Evolutionary conservation across 53 echinoderm and acorn worm species (phyloP), one percentile per base, ranked within the genome.

Genomic region (Temnopleurus reevesii): DNA sequence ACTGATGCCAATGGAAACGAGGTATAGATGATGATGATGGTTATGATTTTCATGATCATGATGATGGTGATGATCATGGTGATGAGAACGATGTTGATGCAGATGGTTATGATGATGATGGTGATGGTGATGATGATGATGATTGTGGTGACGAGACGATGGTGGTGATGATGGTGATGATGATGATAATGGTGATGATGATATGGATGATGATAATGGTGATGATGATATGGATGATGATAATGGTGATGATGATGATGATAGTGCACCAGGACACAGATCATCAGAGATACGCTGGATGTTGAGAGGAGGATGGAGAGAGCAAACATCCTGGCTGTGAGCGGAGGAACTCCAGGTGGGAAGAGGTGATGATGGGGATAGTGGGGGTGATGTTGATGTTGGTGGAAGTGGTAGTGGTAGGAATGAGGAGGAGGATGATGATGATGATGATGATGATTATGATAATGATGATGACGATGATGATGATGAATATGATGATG

Each of bases 311-410:
- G 99, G 2, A 58, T 93, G 36, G 94, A 98, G 81, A 94, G 99
- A 15, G 95, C 99, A 19, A 76, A 96, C 79, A 94, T 98, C 44
- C 83, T 98, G 30, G 92, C 99, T 30, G 90, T 90, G 24, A 93
- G 92, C 38, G 99, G 99, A 55, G 99, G 99, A 26, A 92, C 94
- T 12, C 95, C 99, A 86, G 99, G 99, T 94, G n/a, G n/a, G n/a
- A n/a, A n/a, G n/a, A 81, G 19, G 88, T 59, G 59, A 21, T 59
- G 8, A 15, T 9, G 15, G 49, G 71, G 17, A 64, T 64, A 34
- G 35, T 36, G 65, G 65, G 33, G 34, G 46, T 77, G 18, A 6
- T 25, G 24, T 4, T 77, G 47, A 2, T 46, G 47, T 2, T 55
- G 55, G 35, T 77, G 35, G 77, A 27, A 30, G 29, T 77, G n/a